Conservation (phyloP, 2,113 vertebrate genomes). For the Albula glossodonta region DNA sequence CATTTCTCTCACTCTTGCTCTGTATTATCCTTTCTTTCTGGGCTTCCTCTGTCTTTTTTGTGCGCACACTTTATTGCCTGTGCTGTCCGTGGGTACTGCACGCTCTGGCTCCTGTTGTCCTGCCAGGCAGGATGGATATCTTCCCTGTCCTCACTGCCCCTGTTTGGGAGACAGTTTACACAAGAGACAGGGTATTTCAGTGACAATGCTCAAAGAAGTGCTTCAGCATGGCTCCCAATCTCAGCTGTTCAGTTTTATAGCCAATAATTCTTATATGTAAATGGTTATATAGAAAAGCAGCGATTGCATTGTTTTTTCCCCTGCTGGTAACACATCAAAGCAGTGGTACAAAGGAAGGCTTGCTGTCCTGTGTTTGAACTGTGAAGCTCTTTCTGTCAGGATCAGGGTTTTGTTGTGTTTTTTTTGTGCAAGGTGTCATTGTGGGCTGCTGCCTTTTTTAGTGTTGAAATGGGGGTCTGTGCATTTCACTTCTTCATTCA, state of each 20-base stretch:
- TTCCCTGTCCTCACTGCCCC: not conserved
- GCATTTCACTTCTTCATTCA: not conserved
- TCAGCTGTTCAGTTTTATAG: not conserved
- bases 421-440: conserved; percentile 15
- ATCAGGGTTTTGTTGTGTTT: conserved; percentile 17
- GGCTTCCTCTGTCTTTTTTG: not conserved
- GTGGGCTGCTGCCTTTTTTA: not conserved
- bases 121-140: not conserved
- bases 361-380: conserved; percentile 20
- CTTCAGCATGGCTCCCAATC: conserved; percentile 14
- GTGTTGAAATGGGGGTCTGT: not conserved
- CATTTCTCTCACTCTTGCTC: not conserved
- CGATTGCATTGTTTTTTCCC: not conserved
- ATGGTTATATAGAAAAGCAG: not conserved
- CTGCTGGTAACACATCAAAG: not conserved
- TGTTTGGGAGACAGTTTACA: not conserved
- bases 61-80: not conserved
- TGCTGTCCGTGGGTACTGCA: not conserved
- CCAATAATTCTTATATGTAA: not conserved
- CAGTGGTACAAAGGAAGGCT: not conserved
- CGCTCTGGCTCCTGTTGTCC: not conserved
- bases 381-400: not conserved
- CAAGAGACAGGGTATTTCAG: not conserved
- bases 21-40: not conserved
- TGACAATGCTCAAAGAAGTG: not conserved